Conservation (phyloP, 1,140 invertebrate genomes). For the Bicyclus anynana region DNA sequence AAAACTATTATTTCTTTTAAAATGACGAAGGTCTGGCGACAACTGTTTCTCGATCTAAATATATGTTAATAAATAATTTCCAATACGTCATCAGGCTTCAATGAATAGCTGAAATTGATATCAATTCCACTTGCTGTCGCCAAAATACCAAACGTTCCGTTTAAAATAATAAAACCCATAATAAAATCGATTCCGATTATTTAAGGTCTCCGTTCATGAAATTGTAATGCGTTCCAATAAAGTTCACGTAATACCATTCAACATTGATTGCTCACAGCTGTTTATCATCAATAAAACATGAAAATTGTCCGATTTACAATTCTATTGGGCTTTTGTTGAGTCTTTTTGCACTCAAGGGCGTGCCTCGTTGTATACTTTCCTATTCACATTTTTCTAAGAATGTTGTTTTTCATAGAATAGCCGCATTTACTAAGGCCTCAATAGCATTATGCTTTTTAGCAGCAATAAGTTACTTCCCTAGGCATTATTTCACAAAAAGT, state of each 20-base stretch:
- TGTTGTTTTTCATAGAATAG: background rate
- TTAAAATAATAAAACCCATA: conserved; percentile 20
- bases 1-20: too few species aligned
- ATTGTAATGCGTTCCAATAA: conserved; percentile 27
- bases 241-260: conserved; percentile 22
- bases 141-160: conserved; percentile 12
- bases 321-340: conserved; percentile 3
- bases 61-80: too few species aligned
- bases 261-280: conserved; percentile 21
- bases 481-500: too few species aligned
- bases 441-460: too few species aligned
- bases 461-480: too few species aligned
- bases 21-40: too few species aligned
- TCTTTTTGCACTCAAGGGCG: conserved; percentile 1
- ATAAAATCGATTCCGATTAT: conserved; percentile 13
- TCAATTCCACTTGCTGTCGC: background rate
- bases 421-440: background rate
- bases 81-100: too few species aligned
- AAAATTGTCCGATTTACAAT: conserved; percentile 8
- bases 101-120: background rate
- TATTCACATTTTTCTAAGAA: background rate
- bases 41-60: too few species aligned
- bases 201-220: conserved; percentile 17
- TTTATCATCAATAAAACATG: conserved; percentile 24
- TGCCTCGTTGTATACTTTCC: background rate